Percentiles rank a stretch among this genome's conserved stretches.
Evolutionary conservation across 2,113 vertebrate species (phyloP).

Genomic region (Notothenia coriiceps): DNA sequence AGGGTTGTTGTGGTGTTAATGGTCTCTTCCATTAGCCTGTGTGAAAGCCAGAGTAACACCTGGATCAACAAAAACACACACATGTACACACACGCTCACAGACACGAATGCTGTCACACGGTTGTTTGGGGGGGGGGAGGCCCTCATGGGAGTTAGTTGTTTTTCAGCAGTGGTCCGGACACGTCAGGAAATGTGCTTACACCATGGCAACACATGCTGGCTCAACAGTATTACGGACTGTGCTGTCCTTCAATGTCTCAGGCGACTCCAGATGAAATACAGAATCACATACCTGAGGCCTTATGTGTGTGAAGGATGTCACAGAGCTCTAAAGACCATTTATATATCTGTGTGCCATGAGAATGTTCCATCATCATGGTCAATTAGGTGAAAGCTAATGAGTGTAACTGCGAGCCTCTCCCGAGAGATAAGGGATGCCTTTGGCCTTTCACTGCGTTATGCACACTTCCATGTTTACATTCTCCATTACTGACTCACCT

Average conservation of each 20-base stretch:
- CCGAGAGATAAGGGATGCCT: conserved; percentile 40
- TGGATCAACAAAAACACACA: conserved; percentile 73
- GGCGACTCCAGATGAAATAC: conserved; percentile 67
- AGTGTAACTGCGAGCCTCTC: conserved; percentile 29
- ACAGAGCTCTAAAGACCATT: conserved; percentile 10
- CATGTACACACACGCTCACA: conserved; percentile 30
- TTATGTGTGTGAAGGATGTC: conserved; percentile 45
- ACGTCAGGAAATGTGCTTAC: conserved; percentile 80
- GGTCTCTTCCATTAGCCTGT: conserved; percentile 68
- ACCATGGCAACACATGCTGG: conserved; percentile 71
- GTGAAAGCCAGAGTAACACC: conserved; percentile 72
- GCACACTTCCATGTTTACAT: conserved; percentile 58
- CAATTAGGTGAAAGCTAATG: conserved; percentile 40
- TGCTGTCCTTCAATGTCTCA: conserved; percentile 74
- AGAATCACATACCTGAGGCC: conserved; percentile 44
- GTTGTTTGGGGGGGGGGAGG: conserved; percentile 23
- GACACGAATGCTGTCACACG: conserved; percentile 45
- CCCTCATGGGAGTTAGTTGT: conserved; percentile 72
- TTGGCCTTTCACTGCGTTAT: conserved; percentile 51
- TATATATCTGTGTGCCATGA: conserved; percentile 5
- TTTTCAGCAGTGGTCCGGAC: conserved; percentile 74
- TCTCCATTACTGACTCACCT: conserved; percentile 25
- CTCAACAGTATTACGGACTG: conserved; percentile 72
- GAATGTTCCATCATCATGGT: conserved; percentile 42
- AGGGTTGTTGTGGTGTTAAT: conserved; percentile 72